phyloP scores from a whole-genome alignment of 2,797 vertebrate species.

The Chloroceryle amazona region DNA sequence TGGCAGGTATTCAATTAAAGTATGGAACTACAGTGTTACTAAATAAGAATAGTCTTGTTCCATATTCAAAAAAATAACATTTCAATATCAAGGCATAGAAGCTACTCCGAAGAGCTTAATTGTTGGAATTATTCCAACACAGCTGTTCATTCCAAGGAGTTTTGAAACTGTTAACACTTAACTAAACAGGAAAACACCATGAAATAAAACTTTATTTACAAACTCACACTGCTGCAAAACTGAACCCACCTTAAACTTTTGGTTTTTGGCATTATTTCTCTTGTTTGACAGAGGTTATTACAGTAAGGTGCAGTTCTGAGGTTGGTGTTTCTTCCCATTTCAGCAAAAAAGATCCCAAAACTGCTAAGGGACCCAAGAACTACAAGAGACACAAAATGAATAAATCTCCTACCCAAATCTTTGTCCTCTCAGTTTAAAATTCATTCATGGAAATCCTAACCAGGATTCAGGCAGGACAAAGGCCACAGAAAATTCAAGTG shows the following conservation, averaged over 20 bases:
- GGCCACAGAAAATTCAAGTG: neutral
- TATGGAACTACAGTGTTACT: neutral
- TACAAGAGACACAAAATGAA: neutral
- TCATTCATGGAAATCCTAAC: neutral
- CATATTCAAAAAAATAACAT: neutral
- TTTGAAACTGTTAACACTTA: slow-evolving; percentile 62
- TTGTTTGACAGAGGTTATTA: neutral
- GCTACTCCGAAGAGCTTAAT: slow-evolving; percentile 10
- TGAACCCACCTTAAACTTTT: slow-evolving; percentile 28
- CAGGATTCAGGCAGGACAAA: neutral
- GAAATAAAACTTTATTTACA: slow-evolving; percentile 66
- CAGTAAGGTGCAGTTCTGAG: fast-evolving
- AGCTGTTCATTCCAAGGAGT: slow-evolving; percentile 58
- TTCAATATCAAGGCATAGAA: slow-evolving; percentile 7
- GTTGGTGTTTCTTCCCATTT: neutral
- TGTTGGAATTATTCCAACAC: slow-evolving; percentile 3
- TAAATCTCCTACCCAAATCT: neutral
- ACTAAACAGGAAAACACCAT: slow-evolving; percentile 64
- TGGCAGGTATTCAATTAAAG: neutral
- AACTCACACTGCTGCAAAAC: slow-evolving; percentile 48
- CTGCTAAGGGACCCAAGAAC: neutral
- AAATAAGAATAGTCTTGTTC: neutral
- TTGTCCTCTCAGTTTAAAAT: neutral
- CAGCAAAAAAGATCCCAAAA: neutral
- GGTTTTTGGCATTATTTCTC: neutral